These are phyloP conservation scores for Euplagia quadripunctaria DNA, from an alignment of 2,888 invertebrate species.

Conservation along the genomic window DNA sequence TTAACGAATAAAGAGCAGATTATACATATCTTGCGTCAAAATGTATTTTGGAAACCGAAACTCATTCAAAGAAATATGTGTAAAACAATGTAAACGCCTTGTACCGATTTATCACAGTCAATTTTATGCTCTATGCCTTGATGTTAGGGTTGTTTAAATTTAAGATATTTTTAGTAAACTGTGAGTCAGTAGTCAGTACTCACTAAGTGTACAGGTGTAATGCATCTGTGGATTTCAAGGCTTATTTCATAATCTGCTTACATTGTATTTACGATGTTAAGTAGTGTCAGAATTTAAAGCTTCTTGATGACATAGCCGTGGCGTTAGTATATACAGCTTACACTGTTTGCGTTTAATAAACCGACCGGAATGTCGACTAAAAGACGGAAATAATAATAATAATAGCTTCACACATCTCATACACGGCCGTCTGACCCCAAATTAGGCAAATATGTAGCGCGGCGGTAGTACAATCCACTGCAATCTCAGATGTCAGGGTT, in stretches of 20 bases:
- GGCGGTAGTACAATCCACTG: too few relatives aligned
- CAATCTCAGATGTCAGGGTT: too few relatives aligned
- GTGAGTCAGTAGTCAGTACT: slow-evolving; percentile 5
- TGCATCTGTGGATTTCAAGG: slow-evolving; percentile 16
- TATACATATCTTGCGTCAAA: not conserved
- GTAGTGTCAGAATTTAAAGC: slow-evolving; percentile 5
- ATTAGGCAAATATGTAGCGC: too few relatives aligned
- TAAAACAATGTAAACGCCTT: not conserved
- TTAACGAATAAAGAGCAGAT: not conserved
- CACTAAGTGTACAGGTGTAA: slow-evolving; percentile 17
- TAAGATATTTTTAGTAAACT: slow-evolving; percentile 9
- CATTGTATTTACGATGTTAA: slow-evolving; percentile 7
- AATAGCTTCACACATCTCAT: too few relatives aligned
- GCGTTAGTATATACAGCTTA: not conserved
- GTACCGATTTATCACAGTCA: not conserved
- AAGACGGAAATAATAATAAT: not conserved
- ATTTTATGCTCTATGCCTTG: not conserved
- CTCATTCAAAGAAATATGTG: not conserved
- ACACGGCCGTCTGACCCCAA: too few relatives aligned
- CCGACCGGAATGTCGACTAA: not conserved
- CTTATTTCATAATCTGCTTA: slow-evolving; percentile 20
- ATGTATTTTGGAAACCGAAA: slow-evolving; percentile 11
- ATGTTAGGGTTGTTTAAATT: not conserved
- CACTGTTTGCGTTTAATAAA: not conserved
- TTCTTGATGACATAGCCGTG: not conserved